Percentiles rank a stretch among this genome's conserved stretches.
phyloP scores from a whole-genome alignment of 64 coral and sea anemone species.

The Pocillopora damicornis region DNA sequence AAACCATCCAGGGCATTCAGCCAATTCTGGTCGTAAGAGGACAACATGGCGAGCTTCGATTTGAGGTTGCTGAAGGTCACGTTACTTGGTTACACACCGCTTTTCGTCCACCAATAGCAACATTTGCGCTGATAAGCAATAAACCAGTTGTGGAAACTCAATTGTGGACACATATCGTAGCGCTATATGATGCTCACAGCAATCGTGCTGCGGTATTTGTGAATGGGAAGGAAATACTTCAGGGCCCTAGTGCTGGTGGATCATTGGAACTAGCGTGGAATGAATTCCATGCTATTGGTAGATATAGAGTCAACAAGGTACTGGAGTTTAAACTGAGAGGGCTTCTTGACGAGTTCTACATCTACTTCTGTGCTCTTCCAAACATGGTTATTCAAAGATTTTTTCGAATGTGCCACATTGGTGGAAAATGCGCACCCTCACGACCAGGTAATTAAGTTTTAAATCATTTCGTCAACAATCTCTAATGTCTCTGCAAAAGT shows the following conservation, averaged over 20 bases:
- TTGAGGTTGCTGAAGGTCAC: slow-evolving; percentile 17
- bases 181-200: slow-evolving; percentile 7
- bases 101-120: neutral
- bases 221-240: slow-evolving; percentile 15
- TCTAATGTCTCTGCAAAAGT: neutral
- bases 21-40: slow-evolving; percentile 15
- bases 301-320: neutral
- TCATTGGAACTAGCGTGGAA: slow-evolving; percentile 10
- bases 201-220: slow-evolving; percentile 1
- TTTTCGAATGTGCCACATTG: neutral
- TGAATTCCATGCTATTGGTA: neutral
- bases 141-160: neutral
- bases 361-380: slow-evolving; percentile 26
- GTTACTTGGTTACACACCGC: slow-evolving; percentile 1
- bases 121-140: slow-evolving; percentile 7
- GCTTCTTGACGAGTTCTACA: slow-evolving; percentile 30
- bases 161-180: slow-evolving; percentile 18
- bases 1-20: neutral
- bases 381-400: slow-evolving; percentile 7
- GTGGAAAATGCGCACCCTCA: neutral
- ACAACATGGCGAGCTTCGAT: neutral
- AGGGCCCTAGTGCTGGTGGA: neutral
- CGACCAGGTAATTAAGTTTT: neutral
- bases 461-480: neutral
- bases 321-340: neutral